Percentiles rank a stretch among this genome's conserved stretches.
Evolutionary conservation across 2,797 vertebrate genomes (phyloP).

Genomic region (Sitta carolinensis): DNA sequence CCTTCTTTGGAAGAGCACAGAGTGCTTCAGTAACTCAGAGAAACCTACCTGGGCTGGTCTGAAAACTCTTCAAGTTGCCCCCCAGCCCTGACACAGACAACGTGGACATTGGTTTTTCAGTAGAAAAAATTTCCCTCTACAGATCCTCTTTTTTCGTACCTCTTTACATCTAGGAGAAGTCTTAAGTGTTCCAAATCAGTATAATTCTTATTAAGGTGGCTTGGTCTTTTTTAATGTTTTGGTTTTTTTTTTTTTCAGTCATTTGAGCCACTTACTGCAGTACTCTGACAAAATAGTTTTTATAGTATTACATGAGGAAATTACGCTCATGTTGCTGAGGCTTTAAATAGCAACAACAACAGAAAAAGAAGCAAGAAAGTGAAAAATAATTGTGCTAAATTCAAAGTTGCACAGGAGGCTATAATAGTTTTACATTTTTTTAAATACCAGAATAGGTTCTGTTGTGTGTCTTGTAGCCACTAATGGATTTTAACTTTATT

Average conservation of each 20-base stretch:
- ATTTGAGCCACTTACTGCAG: background rate
- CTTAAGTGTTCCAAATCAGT: background rate
- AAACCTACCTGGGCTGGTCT: background rate
- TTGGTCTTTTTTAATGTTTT: background rate
- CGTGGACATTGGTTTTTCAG: background rate
- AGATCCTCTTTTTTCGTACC: background rate
- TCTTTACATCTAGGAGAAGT: background rate
- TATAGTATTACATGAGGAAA: background rate
- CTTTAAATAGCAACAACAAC: background rate
- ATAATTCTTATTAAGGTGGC: background rate
- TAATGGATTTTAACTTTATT: conserved; percentile 71
- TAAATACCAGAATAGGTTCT: conserved; percentile 3
- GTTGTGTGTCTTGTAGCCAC: conserved; percentile 58
- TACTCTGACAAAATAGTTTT: background rate
- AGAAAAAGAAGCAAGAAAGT: fast-evolving
- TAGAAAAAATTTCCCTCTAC: background rate
- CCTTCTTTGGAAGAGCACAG: background rate
- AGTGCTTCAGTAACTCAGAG: background rate
- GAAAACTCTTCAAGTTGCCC: background rate
- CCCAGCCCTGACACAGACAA: background rate
- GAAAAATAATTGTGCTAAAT: background rate
- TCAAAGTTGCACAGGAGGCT: background rate
- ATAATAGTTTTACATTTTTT: background rate
- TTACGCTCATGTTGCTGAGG: fast-evolving
- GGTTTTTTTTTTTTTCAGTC: background rate